Percentiles rank a stretch among this genome's conserved stretches.
These are phyloP conservation scores for Chelidonichthys spinosus DNA, from an alignment of 2,797 vertebrate genomes.

Conservation along the genomic window DNA sequence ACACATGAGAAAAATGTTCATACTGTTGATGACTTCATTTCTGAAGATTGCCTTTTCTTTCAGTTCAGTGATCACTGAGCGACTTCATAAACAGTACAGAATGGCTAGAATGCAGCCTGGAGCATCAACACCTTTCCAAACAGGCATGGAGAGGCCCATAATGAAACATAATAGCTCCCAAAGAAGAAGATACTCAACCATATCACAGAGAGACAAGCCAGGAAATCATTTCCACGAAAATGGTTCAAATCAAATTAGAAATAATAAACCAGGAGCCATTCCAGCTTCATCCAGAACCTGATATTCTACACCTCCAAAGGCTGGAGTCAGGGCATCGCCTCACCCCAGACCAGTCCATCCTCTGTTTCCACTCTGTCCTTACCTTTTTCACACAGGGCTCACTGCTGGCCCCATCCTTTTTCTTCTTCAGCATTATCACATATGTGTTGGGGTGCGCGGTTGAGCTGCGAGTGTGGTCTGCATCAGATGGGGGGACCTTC, in stretches of 20 bases:
- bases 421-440: conserved; percentile 78
- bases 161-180: not conserved
- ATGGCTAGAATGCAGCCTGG: not conserved
- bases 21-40: not conserved
- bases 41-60: not conserved
- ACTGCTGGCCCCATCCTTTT: conserved; percentile 81
- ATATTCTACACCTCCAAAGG: conserved; percentile 14
- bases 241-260: not conserved
- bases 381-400: conserved; percentile 83
- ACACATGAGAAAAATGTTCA: not conserved
- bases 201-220: not conserved
- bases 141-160: not conserved
- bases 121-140: not conserved
- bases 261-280: not conserved
- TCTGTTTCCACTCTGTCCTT: conserved; percentile 60
- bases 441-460: conserved; percentile 18
- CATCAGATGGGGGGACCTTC: conserved; percentile 19
- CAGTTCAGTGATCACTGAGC: not conserved
- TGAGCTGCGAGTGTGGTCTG: not conserved
- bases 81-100: not conserved
- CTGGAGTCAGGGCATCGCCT: conserved; percentile 7
- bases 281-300: not conserved
- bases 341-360: not conserved
- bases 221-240: not conserved
- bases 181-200: not conserved